Evolutionary conservation across 1,140 invertebrate genomes (phyloP).

Genomic region (Pachyrhynchus sulphureomaculatus): DNA sequence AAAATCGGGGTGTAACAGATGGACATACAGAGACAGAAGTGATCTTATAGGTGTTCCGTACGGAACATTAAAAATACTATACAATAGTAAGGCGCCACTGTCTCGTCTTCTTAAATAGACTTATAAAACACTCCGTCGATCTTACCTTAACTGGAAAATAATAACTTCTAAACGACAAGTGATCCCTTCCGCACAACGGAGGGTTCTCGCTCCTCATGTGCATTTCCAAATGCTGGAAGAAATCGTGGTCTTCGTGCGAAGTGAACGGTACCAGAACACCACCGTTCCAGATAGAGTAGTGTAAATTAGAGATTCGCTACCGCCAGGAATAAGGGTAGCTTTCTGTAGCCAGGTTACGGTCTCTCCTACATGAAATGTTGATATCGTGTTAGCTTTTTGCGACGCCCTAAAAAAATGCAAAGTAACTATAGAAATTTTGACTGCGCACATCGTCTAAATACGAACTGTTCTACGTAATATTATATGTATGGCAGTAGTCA

Average conservation of each 20-base stretch:
- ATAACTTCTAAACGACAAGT: constrained; percentile 94
- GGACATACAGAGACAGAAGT: no score
- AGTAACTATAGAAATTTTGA: no score
- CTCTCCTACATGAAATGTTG: constrained; percentile 96
- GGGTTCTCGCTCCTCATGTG: constrained; percentile 97
- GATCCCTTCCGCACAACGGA: constrained; percentile 95
- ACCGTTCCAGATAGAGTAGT: constrained; percentile 94
- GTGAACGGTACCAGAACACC: constrained; percentile 97
- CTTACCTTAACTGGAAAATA: constrained; percentile 97
- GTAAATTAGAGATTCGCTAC: constrained; percentile 94
- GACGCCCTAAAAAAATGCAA: constrained; percentile 69
- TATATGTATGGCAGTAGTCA: no score
- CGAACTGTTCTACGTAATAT: no score
- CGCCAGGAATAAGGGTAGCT: constrained; percentile 95
- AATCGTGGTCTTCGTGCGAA: constrained; percentile 97
- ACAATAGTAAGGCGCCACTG: no score
- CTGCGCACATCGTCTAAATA: no score
- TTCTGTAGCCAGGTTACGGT: constrained; percentile 88
- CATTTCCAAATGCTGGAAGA: constrained; percentile 99
- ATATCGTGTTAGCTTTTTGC: constrained; percentile 92
- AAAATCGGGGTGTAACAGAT: no score
- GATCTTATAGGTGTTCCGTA: no score
- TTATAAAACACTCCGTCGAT: no score
- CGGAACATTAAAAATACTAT: no score
- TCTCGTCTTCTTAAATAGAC: no score